Evolutionary conservation across 1,140 invertebrate genomes (phyloP).

Genomic region (Aphaenogaster rudis): DNA sequence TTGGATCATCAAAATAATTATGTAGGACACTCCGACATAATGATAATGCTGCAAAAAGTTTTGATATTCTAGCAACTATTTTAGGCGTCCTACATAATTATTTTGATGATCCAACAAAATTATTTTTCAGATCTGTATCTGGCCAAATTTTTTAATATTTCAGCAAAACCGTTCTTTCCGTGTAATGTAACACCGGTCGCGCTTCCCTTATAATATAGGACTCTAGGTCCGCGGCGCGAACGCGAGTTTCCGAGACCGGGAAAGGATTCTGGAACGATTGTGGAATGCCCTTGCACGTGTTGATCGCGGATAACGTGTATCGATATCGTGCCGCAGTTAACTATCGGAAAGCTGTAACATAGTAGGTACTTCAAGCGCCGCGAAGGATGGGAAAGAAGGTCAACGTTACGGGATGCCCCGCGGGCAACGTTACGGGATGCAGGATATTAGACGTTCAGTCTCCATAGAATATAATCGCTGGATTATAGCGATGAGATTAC

Average conservation of each 20-base stretch:
- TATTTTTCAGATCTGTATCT: no score
- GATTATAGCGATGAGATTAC: conserved; percentile 27
- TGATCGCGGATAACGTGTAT: conserved; percentile 24
- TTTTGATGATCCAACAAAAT: no score
- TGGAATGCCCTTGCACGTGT: not conserved
- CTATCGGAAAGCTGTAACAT: not conserved
- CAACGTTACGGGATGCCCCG: conserved; percentile 34
- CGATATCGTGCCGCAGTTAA: not conserved
- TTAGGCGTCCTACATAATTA: no score
- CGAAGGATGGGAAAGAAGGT: conserved; percentile 39
- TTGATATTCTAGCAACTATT: no score
- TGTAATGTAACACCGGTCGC: no score
- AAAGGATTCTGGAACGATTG: not conserved
- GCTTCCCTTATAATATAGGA: no score
- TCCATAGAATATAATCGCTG: conserved; percentile 43
- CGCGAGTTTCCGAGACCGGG: not conserved
- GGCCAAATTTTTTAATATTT: no score
- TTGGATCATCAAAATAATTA: no score
- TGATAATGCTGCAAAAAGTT: no score
- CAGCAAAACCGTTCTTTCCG: no score
- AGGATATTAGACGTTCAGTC: conserved; percentile 12
- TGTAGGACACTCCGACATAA: no score
- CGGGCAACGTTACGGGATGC: conserved; percentile 26
- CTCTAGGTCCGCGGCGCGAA: no score
- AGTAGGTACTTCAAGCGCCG: not conserved